Evolutionary conservation across 2,888 invertebrate species (phyloP), one percentile per base, ranked within the genome.

Genomic region (Lasioglossum villosulum): DNA sequence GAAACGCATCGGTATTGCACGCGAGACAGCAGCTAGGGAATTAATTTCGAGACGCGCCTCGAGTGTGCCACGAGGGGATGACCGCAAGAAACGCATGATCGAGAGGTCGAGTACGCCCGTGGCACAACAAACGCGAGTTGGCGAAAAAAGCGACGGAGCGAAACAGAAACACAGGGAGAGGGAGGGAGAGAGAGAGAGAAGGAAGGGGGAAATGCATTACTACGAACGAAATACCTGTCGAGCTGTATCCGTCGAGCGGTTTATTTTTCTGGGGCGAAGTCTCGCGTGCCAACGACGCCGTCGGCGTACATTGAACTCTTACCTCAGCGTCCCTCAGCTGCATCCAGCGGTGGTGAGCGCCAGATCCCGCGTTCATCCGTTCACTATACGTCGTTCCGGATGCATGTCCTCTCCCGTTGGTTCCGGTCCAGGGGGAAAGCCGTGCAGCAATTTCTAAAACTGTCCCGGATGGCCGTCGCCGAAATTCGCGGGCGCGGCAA

Each of bases 221-320:
- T 37, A 2, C 42, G 34, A 68, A 34, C 34, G 34, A 52, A 73
- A 73, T 78, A 78, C 39, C 52, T 59, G 80, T 45, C 68, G 71
- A 19, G 72, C 1, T 4, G 14, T 0, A 45, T 52, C 63, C 56
- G 75, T 19, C 75, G 66, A 30, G 63, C 66, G 56, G 78, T 79
- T 80, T 78, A 86, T 81, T 80, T 84, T 87, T 82, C 79, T 59
- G 66, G 73, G 45, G 39, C 75, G 63, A 76, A 81, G 83, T 72
- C 68, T 85, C 89, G 89, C 89, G 87, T 89, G 88, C 78, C 86
- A 77, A 74, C 80, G 73, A 39, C 75, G 73, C 71, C 75, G 79
- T 80, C 75, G 66, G 75, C 79, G 90, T 88, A 86, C 90, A 59
- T 90, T 90, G 90, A 90, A 90, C 90, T 72, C 90, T 90, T 90